These are phyloP conservation scores for Suillia variegata DNA, from an alignment of 2,888 invertebrate genomes.

Conservation along the genomic window DNA sequence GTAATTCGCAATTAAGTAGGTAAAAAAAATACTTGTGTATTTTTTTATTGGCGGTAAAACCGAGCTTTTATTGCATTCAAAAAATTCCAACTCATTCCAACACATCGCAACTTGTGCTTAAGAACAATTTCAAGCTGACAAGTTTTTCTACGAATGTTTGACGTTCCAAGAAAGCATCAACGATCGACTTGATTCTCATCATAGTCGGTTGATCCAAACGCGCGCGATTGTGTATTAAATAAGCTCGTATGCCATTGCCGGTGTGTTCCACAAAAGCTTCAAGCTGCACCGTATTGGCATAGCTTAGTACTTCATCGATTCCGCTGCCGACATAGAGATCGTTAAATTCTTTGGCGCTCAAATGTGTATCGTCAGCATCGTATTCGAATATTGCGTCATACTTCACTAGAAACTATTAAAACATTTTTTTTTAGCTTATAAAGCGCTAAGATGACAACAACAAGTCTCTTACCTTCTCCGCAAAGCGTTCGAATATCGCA, in stretches of 20 bases:
- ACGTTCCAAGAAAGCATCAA: constrained; percentile 11
- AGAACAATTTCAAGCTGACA: constrained; percentile 7
- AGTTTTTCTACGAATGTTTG: constrained; percentile 9
- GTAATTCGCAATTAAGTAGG: too few relatives aligned
- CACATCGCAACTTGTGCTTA: neutral
- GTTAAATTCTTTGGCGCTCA: constrained; percentile 11
- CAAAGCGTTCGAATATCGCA: constrained; percentile 2
- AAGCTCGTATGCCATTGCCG: constrained; percentile 15
- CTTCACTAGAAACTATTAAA: neutral
- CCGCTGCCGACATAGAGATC: constrained; percentile 5
- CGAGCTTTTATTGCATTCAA: too few relatives aligned
- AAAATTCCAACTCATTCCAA: neutral
- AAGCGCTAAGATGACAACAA: too few relatives aligned
- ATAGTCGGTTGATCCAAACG: constrained; percentile 8
- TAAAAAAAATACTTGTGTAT: too few relatives aligned
- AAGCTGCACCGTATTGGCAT: constrained; percentile 1
- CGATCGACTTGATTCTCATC: constrained; percentile 1
- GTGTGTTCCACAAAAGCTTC: neutral
- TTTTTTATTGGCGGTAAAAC: too few relatives aligned
- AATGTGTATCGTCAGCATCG: constrained; percentile 3
- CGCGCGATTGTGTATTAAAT: constrained; percentile 13
- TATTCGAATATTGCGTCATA: constrained; percentile 14
- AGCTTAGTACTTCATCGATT: constrained; percentile 11
- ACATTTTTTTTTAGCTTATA: neutral
- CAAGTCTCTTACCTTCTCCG: neutral